A percentile compares a stretch with the other conserved stretches of the same genome.
Conservation (phyloP, 1,140 invertebrate genomes). For the Platorchestia sp. region DNA sequence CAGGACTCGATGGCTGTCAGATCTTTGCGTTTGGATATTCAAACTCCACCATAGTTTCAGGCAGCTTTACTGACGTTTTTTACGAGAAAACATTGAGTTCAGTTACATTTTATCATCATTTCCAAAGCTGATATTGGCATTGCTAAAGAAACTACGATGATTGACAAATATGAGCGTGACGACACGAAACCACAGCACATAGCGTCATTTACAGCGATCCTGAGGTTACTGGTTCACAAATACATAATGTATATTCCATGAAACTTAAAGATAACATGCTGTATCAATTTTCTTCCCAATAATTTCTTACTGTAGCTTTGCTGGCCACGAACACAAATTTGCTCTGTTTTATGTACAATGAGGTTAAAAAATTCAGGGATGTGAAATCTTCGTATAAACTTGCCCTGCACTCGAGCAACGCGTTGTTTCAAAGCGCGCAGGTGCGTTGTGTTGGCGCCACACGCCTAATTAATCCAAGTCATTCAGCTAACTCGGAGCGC, state of each 20-base stretch:
- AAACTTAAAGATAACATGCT: neutral
- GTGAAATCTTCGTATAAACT: neutral
- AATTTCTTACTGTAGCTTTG: no score
- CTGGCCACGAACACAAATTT: neutral
- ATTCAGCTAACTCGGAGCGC: no score
- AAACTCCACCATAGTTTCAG: neutral
- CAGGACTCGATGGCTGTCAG: neutral
- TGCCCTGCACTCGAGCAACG: neutral
- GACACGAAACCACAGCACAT: neutral
- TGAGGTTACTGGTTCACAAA: neutral
- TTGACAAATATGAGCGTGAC: neutral
- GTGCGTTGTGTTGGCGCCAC: no score
- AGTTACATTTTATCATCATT: neutral
- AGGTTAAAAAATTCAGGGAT: neutral
- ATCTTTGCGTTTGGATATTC: neutral
- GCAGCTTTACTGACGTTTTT: neutral
- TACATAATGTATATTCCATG: neutral
- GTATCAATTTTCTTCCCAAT: neutral
- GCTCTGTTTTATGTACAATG: neutral
- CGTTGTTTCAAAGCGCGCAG: neutral
- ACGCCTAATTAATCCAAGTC: no score
- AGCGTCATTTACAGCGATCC: neutral
- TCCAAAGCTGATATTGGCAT: neutral
- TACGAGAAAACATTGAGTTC: neutral
- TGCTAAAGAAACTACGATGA: neutral